Base-by-base conservation (phyloP, 2,888 invertebrate genomes). In the Anaspis maculata region DNA sequence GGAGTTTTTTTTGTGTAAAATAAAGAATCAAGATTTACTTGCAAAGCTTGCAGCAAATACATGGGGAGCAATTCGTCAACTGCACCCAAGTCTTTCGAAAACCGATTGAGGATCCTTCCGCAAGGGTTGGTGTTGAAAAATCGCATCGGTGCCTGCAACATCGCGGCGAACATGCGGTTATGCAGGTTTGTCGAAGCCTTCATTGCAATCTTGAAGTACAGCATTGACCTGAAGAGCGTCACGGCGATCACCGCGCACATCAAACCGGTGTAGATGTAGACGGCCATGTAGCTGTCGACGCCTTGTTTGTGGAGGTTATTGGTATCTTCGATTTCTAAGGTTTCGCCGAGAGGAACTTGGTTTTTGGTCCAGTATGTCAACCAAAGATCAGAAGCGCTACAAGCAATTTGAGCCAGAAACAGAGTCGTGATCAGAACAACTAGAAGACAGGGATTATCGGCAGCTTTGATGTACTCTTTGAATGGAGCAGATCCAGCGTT, bases 201-300 rank as follows among this genome's bases (percentile, higher is more conserved):
- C 72, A 84, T 79, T 55, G 83, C 81, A 28, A 79, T 72, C 62
- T 74, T 73, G 50, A 79, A 79, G 64, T 83, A 85, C 27, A 79
- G 52, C 6, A 80, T 56, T 3, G 84, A 82, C 52, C 84, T 71
- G 39, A 52, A 59, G 10, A 72, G 72, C 2, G 76, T 76, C 13
- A 77, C 9, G 6, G 16, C 2, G 4, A 34, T 22, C 13, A 27
- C 13, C 19, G 19, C 13, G 7, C 26, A 1, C 3, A 38, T 38
- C 12, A 38, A 15, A 3, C 5, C 27, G 6, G 27, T n/a, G 23
- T 38, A 38, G 12, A 38, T 24, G 15, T 27, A 38, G 24, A 38
- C 10, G 7, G 34, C 28, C 3, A 19, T 28, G 7, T 15, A 3
- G 15, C 27, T 28, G 24, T 15, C 10, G 13, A 32, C n/a, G n/a